phyloP scores from a whole-genome alignment of 2,113 vertebrate genomes.

The Aptenodytes patagonicus region DNA sequence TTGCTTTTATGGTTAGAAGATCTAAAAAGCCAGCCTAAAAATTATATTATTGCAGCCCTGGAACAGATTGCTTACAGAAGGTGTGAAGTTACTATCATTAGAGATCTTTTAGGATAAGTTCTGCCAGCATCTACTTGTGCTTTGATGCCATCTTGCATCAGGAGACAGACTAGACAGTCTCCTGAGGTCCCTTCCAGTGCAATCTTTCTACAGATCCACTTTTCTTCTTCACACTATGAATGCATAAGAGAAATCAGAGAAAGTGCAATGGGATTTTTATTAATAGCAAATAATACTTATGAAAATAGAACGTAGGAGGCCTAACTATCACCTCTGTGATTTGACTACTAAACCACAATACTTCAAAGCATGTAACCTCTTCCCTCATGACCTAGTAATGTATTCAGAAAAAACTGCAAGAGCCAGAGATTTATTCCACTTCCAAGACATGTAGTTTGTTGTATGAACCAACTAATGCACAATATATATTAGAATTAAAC shows the following conservation, averaged over 20 bases:
- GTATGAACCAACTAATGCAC: neutral
- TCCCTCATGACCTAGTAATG: neutral
- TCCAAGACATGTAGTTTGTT: neutral
- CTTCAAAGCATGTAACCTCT: neutral
- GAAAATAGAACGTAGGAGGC: neutral
- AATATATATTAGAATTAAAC: constrained; percentile 45
- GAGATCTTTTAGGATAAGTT: neutral
- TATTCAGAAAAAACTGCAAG: neutral
- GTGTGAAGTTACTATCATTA: constrained; percentile 33
- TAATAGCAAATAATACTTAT: neutral
- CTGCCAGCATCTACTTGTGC: neutral
- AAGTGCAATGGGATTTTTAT: neutral
- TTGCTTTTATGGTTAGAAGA: neutral
- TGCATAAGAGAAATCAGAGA: neutral
- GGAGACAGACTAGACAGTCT: neutral
- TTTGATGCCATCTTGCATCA: neutral
- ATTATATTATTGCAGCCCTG: neutral
- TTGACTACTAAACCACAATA: neutral
- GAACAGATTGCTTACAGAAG: constrained; percentile 5
- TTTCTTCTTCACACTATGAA: neutral
- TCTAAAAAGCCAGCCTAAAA: neutral
- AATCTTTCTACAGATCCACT: neutral
- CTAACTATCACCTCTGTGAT: neutral
- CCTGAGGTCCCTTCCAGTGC: neutral
- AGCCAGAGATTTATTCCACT: neutral